Conservation (phyloP, 2,888 invertebrate genomes). For the Matsumyia berberina region DNA sequence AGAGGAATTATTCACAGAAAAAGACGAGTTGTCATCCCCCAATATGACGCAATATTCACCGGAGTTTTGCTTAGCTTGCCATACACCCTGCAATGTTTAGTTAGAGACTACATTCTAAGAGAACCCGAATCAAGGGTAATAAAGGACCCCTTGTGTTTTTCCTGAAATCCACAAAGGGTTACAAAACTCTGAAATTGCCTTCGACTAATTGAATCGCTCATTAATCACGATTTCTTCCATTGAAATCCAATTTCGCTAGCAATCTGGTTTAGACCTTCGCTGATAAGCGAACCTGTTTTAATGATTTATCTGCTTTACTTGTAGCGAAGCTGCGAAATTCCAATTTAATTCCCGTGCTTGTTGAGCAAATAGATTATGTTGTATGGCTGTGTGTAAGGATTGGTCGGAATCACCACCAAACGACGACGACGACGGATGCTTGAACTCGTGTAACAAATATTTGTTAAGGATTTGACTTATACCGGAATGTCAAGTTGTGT, state of each 20-base stretch:
- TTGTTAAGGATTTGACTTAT: conserved; percentile 67
- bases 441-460: conserved; percentile 71
- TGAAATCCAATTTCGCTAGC: conserved; percentile 60
- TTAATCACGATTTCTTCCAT: conserved; percentile 61
- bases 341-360: conserved; percentile 35
- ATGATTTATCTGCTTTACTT: conserved; percentile 69
- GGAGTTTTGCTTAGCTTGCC: conserved; percentile 51
- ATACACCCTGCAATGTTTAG: conserved; percentile 47
- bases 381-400: conserved; percentile 21
- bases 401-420: conserved; percentile 47
- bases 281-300: conserved; percentile 74
- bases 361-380: conserved; percentile 66
- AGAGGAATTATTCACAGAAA: conserved; percentile 69
- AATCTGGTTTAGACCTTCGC: conserved; percentile 68
- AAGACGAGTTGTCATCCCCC: conserved; percentile 69
- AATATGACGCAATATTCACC: conserved; percentile 33
- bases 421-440: conserved; percentile 21
- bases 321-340: conserved; percentile 45
- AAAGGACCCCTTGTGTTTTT: conserved; percentile 61
- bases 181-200: conserved; percentile 29
- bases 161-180: conserved; percentile 48
- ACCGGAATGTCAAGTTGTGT: conserved; percentile 75
- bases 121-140: conserved; percentile 65
- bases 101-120: conserved; percentile 64
- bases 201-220: conserved; percentile 68